Percentiles rank a stretch among this genome's conserved stretches.
These are phyloP conservation scores for Acanthopagrus latus DNA, from an alignment of 2,797 vertebrate species.

Conservation along the genomic window DNA sequence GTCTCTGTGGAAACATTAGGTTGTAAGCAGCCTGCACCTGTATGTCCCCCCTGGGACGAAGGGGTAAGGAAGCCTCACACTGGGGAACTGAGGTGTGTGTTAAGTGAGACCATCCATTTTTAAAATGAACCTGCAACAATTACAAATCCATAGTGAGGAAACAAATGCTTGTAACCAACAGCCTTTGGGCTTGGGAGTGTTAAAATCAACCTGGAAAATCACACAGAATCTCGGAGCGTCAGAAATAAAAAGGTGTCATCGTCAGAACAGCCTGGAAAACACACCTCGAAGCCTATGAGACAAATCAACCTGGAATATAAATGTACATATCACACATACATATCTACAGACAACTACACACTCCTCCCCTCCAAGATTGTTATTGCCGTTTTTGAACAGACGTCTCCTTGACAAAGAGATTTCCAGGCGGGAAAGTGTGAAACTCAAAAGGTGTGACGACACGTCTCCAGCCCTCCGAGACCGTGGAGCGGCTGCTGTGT, in stretches of 20 bases:
- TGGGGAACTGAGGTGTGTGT: slow-evolving; percentile 51
- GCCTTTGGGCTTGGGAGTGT: slow-evolving; percentile 18
- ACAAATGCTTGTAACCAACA: slow-evolving; percentile 27
- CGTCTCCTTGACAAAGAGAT: slow-evolving; percentile 42
- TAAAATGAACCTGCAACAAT: slow-evolving; percentile 62
- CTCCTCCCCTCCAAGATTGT: slow-evolving; percentile 9
- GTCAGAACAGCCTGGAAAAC: not conserved
- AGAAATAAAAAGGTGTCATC: not conserved
- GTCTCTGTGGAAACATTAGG: slow-evolving; percentile 89
- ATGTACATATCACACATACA: not conserved
- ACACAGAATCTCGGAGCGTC: not conserved
- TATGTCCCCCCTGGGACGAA: slow-evolving; percentile 65
- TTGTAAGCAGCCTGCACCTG: slow-evolving; percentile 81
- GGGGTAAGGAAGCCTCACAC: slow-evolving; percentile 60
- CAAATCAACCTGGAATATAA: not conserved
- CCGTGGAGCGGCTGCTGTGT: slow-evolving; percentile 37
- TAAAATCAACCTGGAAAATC: slow-evolving; percentile 25
- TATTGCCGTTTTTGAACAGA: slow-evolving; percentile 39
- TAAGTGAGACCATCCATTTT: slow-evolving; percentile 62
- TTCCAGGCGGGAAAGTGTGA: slow-evolving; percentile 49
- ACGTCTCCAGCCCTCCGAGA: slow-evolving; percentile 44
- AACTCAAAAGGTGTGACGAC: slow-evolving; percentile 53
- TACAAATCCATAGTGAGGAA: slow-evolving; percentile 44
- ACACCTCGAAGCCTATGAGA: not conserved
- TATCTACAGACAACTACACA: slow-evolving; percentile 12